Percentiles rank a stretch among this genome's conserved stretches.
Conservation (phyloP, 2,797 vertebrate genomes). For the Mormyrops attenuatus region DNA sequence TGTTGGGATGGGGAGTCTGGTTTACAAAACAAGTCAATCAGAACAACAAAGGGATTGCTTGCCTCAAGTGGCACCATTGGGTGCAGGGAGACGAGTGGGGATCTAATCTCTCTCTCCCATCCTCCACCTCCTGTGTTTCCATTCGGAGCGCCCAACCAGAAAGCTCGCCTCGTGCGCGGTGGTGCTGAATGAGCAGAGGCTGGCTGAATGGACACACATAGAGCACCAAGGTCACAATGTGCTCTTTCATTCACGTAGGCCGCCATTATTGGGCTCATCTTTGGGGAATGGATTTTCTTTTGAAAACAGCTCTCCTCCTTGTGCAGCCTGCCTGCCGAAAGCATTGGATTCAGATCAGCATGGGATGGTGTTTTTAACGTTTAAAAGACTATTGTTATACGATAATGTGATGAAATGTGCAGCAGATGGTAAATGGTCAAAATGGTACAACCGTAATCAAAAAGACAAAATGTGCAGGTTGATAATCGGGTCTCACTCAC, state of each 20-base stretch:
- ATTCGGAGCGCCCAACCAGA: neutral
- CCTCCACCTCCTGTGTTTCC: conserved; percentile 12
- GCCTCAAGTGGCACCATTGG: conserved; percentile 15
- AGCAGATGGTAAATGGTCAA: neutral
- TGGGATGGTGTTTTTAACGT: neutral
- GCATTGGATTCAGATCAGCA: neutral
- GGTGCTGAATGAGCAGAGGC: neutral
- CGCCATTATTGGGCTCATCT: neutral
- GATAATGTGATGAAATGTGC: neutral
- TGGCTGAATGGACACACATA: conserved; percentile 18
- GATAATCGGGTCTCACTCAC: neutral
- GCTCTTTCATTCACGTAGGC: conserved; percentile 15
- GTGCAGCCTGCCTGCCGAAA: neutral
- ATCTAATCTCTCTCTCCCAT: conserved; percentile 2
- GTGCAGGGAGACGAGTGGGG: neutral
- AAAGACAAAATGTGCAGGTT: neutral
- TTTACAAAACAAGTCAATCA: conserved; percentile 25
- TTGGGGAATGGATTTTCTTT: neutral
- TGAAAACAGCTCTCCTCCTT: conserved; percentile 1
- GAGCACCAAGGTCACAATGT: conserved; percentile 13
- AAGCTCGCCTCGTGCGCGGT: conserved; percentile 1
- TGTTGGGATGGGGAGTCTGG: neutral
- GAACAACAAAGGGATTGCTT: conserved; percentile 14
- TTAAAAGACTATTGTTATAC: neutral
- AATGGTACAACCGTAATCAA: neutral